Evolutionary conservation across 2,888 invertebrate genomes (phyloP).

Genomic region (Stratiomys singularior): DNA sequence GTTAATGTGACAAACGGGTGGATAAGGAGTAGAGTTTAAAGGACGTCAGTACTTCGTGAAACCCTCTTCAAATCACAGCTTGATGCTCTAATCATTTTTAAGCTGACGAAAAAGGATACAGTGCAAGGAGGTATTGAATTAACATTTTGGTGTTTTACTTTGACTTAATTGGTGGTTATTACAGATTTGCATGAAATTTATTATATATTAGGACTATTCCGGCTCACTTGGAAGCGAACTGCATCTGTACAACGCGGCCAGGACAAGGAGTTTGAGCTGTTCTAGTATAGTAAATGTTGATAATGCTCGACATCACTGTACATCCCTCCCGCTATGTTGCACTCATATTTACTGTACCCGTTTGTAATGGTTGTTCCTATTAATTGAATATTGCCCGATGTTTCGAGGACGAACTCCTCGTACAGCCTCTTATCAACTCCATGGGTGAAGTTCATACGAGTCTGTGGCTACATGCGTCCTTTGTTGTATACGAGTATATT

Average conservation of each 20-base stretch:
- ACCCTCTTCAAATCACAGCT: conserved; percentile 41
- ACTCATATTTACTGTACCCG: neutral
- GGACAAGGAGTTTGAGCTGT: no score
- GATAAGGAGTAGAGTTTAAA: conserved; percentile 3
- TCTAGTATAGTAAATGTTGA: no score
- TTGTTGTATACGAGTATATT: conserved; percentile 13
- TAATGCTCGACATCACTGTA: neutral
- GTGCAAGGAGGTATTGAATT: neutral
- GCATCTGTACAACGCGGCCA: no score
- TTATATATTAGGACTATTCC: no score
- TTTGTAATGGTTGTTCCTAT: conserved; percentile 26
- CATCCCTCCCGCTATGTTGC: conserved; percentile 14
- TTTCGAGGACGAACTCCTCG: neutral
- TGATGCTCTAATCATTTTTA: conserved; percentile 6
- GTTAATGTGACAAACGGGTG: neutral
- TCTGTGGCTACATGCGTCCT: neutral
- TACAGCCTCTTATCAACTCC: neutral
- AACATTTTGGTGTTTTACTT: neutral
- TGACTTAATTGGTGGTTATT: neutral
- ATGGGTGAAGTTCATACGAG: conserved; percentile 16
- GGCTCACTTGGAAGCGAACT: no score
- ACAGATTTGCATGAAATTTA: neutral
- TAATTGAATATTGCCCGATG: conserved; percentile 35
- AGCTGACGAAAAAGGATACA: neutral
- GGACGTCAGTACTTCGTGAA: conserved; percentile 2